These are phyloP conservation scores for Zootoca vivipara DNA, from an alignment of 2,113 vertebrate genomes.

Conservation along the genomic window DNA sequence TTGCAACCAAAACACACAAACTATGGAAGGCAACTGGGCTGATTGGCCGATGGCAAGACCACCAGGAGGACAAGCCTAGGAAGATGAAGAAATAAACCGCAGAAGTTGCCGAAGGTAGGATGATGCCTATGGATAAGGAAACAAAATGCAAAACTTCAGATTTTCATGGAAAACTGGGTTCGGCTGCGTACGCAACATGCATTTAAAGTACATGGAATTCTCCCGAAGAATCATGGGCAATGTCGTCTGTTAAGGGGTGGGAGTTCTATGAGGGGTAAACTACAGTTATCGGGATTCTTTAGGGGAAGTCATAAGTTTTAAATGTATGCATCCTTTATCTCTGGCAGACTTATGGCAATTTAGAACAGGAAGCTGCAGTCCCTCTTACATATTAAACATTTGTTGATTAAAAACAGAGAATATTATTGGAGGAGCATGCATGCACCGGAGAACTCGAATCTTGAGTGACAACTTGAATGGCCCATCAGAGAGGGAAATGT, in stretches of 20 bases:
- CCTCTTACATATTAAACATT: neutral
- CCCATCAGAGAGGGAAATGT: neutral
- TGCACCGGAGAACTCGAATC: neutral
- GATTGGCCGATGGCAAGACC: conserved; percentile 75
- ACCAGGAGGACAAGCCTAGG: conserved; percentile 81
- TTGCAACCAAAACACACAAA: conserved; percentile 79
- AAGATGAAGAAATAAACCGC: conserved; percentile 80
- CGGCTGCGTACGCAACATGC: too few relatives aligned
- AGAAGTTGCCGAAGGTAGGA: conserved; percentile 79
- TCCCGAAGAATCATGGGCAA: neutral
- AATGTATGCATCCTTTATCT: neutral
- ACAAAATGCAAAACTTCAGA: neutral
- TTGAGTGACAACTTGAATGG: neutral
- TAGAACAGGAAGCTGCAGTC: neutral
- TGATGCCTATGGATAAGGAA: conserved; percentile 72
- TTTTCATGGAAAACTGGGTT: too few relatives aligned
- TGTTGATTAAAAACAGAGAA: neutral
- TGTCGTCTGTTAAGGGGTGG: neutral
- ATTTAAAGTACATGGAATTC: neutral
- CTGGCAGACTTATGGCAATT: neutral
- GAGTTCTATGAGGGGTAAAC: too few relatives aligned
- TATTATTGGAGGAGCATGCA: neutral
- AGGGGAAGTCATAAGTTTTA: too few relatives aligned
- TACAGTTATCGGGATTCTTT: too few relatives aligned
- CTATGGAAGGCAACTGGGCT: conserved; percentile 76